A percentile compares a stretch with the other conserved stretches of the same genome.
Evolutionary conservation across 2,113 vertebrate genomes (phyloP).

Genomic region (Barbus barbus): DNA sequence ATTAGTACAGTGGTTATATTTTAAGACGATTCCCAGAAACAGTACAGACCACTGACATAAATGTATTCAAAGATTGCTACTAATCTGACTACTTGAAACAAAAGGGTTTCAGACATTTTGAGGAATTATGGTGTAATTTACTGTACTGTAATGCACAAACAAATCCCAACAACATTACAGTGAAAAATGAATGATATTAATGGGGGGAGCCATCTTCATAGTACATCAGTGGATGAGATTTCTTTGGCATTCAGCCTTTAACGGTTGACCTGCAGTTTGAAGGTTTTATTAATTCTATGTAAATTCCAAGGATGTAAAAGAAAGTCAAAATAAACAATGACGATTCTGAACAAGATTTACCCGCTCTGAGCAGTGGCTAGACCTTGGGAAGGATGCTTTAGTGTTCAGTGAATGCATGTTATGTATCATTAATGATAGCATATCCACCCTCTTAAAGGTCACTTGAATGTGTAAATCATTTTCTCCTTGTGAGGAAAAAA

Average conservation of each 20-base stretch:
- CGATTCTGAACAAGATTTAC: neutral
- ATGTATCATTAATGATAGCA: constrained; percentile 3
- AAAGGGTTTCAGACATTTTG: constrained; percentile 17
- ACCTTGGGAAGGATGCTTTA: neutral
- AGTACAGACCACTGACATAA: constrained; percentile 28
- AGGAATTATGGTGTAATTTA: neutral
- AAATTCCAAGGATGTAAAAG: neutral
- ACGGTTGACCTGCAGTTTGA: neutral
- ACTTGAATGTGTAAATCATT: constrained; percentile 36
- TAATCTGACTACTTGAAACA: constrained; percentile 19
- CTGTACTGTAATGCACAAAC: constrained; percentile 28
- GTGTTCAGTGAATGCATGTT: constrained; percentile 2
- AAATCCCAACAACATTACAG: neutral
- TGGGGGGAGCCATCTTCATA: constrained; percentile 22
- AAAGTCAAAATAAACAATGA: neutral
- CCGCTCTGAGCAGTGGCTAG: neutral
- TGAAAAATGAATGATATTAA: constrained; percentile 5
- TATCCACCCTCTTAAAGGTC: constrained; percentile 39
- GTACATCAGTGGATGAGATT: constrained; percentile 24
- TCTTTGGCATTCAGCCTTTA: constrained; percentile 56
- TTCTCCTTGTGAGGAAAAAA: neutral
- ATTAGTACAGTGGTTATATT: neutral
- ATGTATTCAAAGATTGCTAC: constrained; percentile 14
- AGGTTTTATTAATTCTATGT: neutral
- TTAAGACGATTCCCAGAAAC: constrained; percentile 1